Base-by-base conservation (phyloP, 2,113 vertebrate species). In the Oceanodroma tethys region DNA sequence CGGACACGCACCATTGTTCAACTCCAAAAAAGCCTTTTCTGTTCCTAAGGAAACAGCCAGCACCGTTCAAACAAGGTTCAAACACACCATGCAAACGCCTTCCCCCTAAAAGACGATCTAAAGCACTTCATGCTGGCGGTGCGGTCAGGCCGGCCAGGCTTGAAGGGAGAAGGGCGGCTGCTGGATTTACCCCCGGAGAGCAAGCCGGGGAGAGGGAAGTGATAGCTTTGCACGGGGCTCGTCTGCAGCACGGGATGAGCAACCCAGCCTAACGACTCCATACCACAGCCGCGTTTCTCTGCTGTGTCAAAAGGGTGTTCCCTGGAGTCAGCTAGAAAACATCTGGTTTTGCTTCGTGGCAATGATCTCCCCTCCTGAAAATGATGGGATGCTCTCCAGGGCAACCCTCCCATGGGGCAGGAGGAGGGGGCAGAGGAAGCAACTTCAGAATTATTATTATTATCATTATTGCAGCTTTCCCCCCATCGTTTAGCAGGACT, bases 11-110 rank as follows among this genome's bases (percentile, higher is more conserved):
- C 43, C 58, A 58, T 50, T 85, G 74, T 56, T 90, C 66, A 9
- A 10, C 17, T 19, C 82, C 26, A 81, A 86, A 62, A 89, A 75
- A 53, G 59, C 26, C 38, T 83, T 40, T 83, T 66, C 86, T 34
- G 94, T 92, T 97, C 88, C 94, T 67, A 88, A 60, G 86, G 86
- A 86, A 94, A 95, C 88, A 21, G 90, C 42, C 42, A 0, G 38
- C 0, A 0, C 3, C 12, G 16, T 29, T 91, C 88, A 74, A 71
- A 79, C 13, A 8, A 62, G 95, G 43, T 45, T 45, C 43, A 45
- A 45, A 86, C 86, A 48, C 76, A 63, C 78, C 32, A 8, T 0
- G 38, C 47, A 7, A 36, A 38, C 3, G 5, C 63, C 38, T 34
- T 36, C 53, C 65, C 34, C 72, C 15, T 12, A 38, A 30, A 45